Base-by-base conservation (phyloP, 1,140 invertebrate species). In the Helicoverpa armigera region DNA sequence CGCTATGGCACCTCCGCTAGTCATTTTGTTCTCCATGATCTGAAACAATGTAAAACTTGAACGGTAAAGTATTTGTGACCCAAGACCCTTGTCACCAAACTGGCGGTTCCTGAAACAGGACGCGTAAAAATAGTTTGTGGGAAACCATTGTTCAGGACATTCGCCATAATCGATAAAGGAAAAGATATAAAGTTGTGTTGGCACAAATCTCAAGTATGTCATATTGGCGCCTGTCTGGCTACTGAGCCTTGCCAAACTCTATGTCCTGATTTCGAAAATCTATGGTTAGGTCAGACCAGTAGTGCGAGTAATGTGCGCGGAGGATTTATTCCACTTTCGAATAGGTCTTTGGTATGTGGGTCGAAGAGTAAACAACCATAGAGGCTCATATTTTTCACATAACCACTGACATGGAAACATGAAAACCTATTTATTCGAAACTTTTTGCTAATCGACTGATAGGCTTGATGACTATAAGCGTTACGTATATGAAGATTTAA, bases 121-220 rank as follows among this genome's bases (percentile, higher is more conserved):
- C 31, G 58, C 18, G 48, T 61, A 76, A 76, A 63, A 76, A 51
- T 61, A 63, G 58, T 56, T 73, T 73, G 29, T 56, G 3, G 50
- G 48, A 29, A 23, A 54, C 48, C 54, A 13, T 72, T 63, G 35
- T 76, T 31, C 35, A 51, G 18, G 56, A 76, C 14, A n/a, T 63
- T 10, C n/a, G 18, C 18, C 35, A 29, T 51, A 76, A 76, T 76
- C 56, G 56, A 76, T 76, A 31, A 50, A 74, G n/a, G 29, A 54
- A 76, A 63, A 76, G 18, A 29, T 29, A 63, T 75, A 75, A 50
- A 61, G 53, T 74, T 11, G 35, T 60, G 60, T 90, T 91, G 90
- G 90, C 90, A 90, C 60, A 58, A 82, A 79, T 67, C 80, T 75
- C 63, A 89, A 89, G 77, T 90, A 75, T 88, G 88, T 85, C 85